Evolutionary conservation across 2,113 vertebrate genomes (phyloP).

Genomic region (Syrrhaptes paradoxus): DNA sequence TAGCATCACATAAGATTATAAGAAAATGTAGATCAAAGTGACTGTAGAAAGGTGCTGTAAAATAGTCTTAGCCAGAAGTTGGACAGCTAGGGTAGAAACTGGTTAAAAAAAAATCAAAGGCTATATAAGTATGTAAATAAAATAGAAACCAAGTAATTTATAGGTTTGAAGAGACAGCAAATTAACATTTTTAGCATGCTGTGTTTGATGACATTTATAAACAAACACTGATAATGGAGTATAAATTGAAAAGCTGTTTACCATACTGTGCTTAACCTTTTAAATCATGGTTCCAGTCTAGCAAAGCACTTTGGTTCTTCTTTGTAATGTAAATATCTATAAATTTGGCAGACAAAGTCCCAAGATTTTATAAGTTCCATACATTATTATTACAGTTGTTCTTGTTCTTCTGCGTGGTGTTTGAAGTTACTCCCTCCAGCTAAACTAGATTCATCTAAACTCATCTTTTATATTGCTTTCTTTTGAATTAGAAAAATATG

Average conservation of each 20-base stretch:
- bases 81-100: background rate
- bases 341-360: background rate
- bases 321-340: constrained; percentile 3
- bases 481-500: background rate
- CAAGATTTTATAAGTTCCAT: constrained; percentile 2
- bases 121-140: background rate
- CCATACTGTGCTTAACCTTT: background rate
- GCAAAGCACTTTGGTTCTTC: constrained; percentile 27
- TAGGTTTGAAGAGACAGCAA: background rate
- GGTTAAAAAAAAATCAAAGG: background rate
- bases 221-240: constrained; percentile 23
- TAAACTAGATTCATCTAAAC: background rate
- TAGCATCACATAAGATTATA: background rate
- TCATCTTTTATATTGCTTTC: background rate
- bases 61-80: background rate
- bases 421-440: background rate
- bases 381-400: background rate
- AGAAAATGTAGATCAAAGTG: background rate
- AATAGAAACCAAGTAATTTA: background rate
- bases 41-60: background rate
- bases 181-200: background rate
- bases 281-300: constrained; percentile 15
- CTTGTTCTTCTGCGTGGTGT: background rate
- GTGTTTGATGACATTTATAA: constrained; percentile 31
- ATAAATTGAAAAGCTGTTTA: constrained; percentile 43